Evolutionary conservation across 2,113 vertebrate genomes (phyloP).

Genomic region (Morone chrysops): DNA sequence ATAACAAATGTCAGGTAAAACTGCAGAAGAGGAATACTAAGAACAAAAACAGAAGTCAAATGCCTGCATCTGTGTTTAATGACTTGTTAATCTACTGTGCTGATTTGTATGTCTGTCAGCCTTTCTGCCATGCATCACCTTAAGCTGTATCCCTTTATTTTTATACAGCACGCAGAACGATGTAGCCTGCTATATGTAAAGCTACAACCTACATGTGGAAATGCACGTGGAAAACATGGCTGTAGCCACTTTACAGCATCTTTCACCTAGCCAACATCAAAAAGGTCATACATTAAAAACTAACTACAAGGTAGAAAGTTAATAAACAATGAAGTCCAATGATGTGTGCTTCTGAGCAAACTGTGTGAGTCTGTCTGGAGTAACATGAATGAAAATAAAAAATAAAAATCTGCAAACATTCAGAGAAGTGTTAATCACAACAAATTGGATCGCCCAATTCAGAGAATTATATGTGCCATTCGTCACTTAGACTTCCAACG

Average conservation of each 20-base stretch:
- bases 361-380: neutral
- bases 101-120: neutral
- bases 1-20: neutral
- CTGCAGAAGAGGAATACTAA: neutral
- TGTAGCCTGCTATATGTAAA: neutral
- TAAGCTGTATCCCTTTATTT: neutral
- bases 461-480: neutral
- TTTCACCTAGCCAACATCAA: neutral
- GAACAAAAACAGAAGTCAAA: neutral
- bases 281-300: neutral
- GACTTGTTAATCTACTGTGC: neutral
- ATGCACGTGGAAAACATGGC: neutral
- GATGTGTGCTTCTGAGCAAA: neutral
- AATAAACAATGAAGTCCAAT: neutral
- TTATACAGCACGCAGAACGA: neutral
- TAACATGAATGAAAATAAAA: neutral
- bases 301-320: neutral
- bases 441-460: neutral
- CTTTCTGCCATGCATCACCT: neutral
- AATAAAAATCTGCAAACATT: neutral
- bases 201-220: neutral
- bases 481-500: conserved; percentile 13
- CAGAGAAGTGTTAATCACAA: neutral
- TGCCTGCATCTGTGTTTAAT: neutral
- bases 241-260: neutral